Evolutionary conservation across 2,888 invertebrate species (phyloP), one percentile per base, ranked within the genome.

Genomic region (Gibbula magus): DNA sequence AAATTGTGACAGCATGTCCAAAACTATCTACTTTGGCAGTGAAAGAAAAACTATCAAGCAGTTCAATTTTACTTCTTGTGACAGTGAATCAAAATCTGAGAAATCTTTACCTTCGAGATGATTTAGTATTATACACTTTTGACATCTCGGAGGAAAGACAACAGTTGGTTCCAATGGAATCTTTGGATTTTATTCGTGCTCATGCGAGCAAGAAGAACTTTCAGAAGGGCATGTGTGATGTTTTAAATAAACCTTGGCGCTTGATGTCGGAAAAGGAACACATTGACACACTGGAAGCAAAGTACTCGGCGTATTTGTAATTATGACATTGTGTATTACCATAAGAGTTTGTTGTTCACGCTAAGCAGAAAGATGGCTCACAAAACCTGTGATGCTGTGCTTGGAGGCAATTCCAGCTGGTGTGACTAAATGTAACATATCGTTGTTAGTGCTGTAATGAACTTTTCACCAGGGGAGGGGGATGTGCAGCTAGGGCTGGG

Each of bases 21-120:
- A 79, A 81, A n/a, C 80, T 87, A 4, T 77, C 39, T 8, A 83
- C 80, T 16, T 79, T 87, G 16, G 81, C 85, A 0, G 81, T 86
- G 18, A 87, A 85, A 70, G 86, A 87, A 79, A 78, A 82, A 1
- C 75, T 87, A 18, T 83, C 81, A 2, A 83, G 83, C 67, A 81
- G 85, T 35, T 77, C 83, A 20, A 52, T 86, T 20, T 77, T 86
- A 8, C 74, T 85, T 0, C 82, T 86, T 80, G 82, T 82, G n/a
- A 78, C 51, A 56, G 45, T 76, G 18, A 86, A 85, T 66, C 78
- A 56, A n/a, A 79, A 78, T 52, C 54, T 87, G 13, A 79, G 77
- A 56, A 80, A 84, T 29, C 76, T 86, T 10, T 52, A 80, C 13
- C 61, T 87, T 45, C 79, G 82, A 61, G 83, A 82, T 61, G 84